Evolutionary conservation across 2,888 invertebrate genomes (phyloP).

Genomic region (Loripinus fragilis): DNA sequence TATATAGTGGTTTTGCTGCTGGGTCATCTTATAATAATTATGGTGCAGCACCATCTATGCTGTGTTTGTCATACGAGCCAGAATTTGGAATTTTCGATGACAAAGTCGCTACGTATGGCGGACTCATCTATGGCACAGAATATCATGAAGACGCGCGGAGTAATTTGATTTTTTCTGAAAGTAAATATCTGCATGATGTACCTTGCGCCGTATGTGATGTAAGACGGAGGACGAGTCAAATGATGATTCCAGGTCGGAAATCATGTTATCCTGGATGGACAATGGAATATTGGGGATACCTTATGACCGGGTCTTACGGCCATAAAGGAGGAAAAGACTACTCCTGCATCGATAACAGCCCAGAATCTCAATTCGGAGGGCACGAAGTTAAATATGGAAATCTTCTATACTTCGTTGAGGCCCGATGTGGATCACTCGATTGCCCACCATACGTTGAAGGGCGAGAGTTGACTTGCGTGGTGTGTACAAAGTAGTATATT

Average conservation of each 20-base stretch:
- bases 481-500: neutral
- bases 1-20: no score
- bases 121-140: no score
- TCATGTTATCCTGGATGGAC: neutral
- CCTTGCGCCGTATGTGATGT: neutral
- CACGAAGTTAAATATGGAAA: neutral
- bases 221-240: neutral
- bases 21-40: no score
- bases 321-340: neutral
- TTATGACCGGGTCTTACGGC: neutral
- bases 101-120: no score
- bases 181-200: neutral
- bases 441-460: neutral
- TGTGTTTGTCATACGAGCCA: no score
- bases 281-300: neutral
- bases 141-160: neutral
- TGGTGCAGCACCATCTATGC: no score
- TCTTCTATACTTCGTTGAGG: neutral
- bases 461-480: neutral
- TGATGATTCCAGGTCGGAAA: neutral
- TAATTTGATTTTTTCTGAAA: neutral
- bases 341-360: neutral
- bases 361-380: neutral
- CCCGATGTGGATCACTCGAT: neutral
- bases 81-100: no score